Evolutionary conservation across 1,140 invertebrate genomes (phyloP).

Genomic region (Manduca sexta): DNA sequence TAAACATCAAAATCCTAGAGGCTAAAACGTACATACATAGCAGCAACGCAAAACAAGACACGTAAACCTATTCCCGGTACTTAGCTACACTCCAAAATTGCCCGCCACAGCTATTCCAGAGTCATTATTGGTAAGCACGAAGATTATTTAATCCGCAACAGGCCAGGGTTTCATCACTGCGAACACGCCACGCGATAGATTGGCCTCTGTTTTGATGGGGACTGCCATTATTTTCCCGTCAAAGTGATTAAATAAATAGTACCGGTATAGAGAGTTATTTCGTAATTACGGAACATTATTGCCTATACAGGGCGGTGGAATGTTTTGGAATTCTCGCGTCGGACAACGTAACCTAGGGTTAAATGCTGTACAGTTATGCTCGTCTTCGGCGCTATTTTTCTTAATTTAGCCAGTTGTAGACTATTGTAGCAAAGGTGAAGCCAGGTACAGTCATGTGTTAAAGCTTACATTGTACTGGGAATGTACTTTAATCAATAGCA

Average conservation of each 20-base stretch:
- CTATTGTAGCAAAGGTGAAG: too few relatives aligned
- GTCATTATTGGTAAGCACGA: conserved; percentile 23
- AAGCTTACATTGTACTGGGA: too few relatives aligned
- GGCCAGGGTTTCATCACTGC: conserved; percentile 24
- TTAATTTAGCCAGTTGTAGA: too few relatives aligned
- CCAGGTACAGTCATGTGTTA: too few relatives aligned
- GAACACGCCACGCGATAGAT: conserved; percentile 42
- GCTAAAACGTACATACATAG: too few relatives aligned
- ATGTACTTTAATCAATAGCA: too few relatives aligned
- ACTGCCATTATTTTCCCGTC: conserved; percentile 64
- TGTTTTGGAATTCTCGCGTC: conserved; percentile 40
- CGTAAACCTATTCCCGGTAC: too few relatives aligned
- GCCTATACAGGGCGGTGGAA: conserved; percentile 48
- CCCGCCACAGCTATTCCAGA: conserved; percentile 8
- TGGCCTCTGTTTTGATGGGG: conserved; percentile 38
- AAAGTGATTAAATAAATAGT: conserved; percentile 72
- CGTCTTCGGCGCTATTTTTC: too few relatives aligned
- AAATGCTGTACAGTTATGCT: conserved; percentile 1
- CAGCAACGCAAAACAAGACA: too few relatives aligned
- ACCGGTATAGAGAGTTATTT: conserved; percentile 56
- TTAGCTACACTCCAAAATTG: conserved; percentile 11
- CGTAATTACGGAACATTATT: conserved; percentile 65
- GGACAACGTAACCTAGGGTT: conserved; percentile 31
- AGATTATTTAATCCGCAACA: conserved; percentile 36
- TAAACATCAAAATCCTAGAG: too few relatives aligned